A percentile compares a stretch with the other conserved stretches of the same genome.
Conservation (phyloP, 2,113 vertebrate species). For the Macrotus californicus region DNA sequence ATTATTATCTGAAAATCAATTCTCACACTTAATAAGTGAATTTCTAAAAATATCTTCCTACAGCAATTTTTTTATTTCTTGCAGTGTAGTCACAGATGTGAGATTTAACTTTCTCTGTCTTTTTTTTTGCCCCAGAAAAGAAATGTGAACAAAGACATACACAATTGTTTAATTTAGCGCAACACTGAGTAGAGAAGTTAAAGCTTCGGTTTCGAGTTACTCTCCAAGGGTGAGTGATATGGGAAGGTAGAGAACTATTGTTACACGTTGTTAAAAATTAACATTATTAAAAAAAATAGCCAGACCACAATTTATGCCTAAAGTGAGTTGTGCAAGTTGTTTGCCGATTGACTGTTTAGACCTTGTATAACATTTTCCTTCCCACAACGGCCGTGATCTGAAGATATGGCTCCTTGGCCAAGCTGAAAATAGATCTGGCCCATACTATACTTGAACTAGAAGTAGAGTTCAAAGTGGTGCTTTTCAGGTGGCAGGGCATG, state of each 20-base stretch:
- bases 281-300: not conserved
- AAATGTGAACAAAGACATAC: not conserved
- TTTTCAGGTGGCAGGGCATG: not conserved
- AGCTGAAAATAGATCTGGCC: not conserved
- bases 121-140: not conserved
- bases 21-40: not conserved
- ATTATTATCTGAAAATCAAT: conserved; percentile 46
- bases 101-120: not conserved
- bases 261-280: not conserved
- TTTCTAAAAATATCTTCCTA: not conserved
- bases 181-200: not conserved
- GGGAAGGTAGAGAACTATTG: not conserved
- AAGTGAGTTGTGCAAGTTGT: not conserved
- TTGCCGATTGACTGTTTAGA: not conserved
- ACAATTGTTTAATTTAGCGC: not conserved
- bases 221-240: not conserved
- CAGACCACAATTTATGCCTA: not conserved
- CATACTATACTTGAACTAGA: not conserved
- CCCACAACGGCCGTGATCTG: not conserved
- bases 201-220: not conserved
- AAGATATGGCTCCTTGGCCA: not conserved
- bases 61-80: not conserved
- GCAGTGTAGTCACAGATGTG: not conserved
- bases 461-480: not conserved
- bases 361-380: not conserved